Base-by-base conservation (phyloP, 2,113 vertebrate genomes). In the Ranitomeya imitator region DNA sequence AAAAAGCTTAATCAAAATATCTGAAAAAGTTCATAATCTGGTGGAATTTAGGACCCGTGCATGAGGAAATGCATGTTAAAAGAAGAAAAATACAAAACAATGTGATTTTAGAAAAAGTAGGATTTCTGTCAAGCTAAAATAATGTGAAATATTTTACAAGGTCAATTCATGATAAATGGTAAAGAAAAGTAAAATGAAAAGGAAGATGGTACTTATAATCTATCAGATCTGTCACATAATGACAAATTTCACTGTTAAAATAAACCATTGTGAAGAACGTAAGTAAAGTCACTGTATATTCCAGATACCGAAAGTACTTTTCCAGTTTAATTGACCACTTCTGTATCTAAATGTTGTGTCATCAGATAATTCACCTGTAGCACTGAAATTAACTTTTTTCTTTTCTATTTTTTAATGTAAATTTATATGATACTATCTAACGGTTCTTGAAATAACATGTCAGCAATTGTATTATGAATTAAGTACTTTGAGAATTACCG, bases 401-500 rank as follows among this genome's bases (percentile, higher is more conserved):
- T 63, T 63, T 23, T 1, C 37, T 45, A 3, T 45, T 21, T 83
- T 10, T n/a, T 26, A 69, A 55, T 85, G 16, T 7, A 76, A n/a
- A 61, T 85, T 76, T 45, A 59, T 85, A 85, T 85, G 76, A 85
- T 57, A 60, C 18, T n/a, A 69, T 83, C 45, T 23, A 83, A 54
- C 55, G n/a, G 83, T 65, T 61, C 21, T 45, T 61, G 59, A 61
- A 74, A 37, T 78, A 18, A 63, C 84, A 77, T 78, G 31, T 26
- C 73, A 86, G 73, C 73, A 78, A 45, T 78, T 63, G 55, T 76
- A 26, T 78, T 59, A 63, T 86, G 37, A 61, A 77, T 78, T 85
- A 85, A 85, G 83, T 85, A 74, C 83, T 55, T 61, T 78, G 26
- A 65, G 85, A 86, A 59, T 77, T 16, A n/a, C n/a, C n/a, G n/a